phyloP scores from a whole-genome alignment of 2,113 vertebrate species.

The Pedionomus torquatus region DNA sequence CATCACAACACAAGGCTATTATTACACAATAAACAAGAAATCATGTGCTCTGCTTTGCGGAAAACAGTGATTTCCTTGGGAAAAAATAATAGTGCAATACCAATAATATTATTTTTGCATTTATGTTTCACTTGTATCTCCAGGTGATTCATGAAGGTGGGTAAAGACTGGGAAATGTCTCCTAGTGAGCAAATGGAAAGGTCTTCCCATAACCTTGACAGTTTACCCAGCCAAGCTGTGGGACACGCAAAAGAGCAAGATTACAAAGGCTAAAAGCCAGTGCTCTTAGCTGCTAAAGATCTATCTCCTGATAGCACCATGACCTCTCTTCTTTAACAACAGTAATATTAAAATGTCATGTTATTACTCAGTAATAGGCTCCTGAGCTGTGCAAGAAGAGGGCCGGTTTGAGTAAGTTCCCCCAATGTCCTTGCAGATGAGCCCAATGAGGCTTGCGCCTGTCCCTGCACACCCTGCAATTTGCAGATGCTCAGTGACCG shows the following conservation, averaged over 20 bases:
- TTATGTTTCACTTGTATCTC: neutral
- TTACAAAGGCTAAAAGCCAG: neutral
- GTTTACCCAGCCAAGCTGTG: neutral
- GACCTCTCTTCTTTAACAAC: neutral
- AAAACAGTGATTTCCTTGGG: neutral
- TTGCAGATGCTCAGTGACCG: neutral
- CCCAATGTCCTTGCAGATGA: neutral
- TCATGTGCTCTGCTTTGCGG: neutral
- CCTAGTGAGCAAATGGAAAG: neutral
- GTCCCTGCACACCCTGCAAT: neutral
- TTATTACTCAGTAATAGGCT: neutral
- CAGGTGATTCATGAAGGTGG: neutral
- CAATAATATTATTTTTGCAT: neutral
- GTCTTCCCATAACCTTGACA: neutral
- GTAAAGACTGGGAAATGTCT: neutral
- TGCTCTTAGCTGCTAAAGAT: neutral
- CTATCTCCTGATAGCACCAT: neutral
- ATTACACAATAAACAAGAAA: conserved; percentile 51
- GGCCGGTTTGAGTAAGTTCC: neutral
- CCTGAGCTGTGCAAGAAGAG: neutral
- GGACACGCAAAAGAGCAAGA: neutral
- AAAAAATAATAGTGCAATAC: neutral
- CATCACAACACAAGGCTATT: conserved; percentile 8
- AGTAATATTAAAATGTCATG: neutral
- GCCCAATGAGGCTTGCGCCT: neutral